phyloP scores from a whole-genome alignment of 2,797 vertebrate genomes.

The Saxicola maurus region DNA sequence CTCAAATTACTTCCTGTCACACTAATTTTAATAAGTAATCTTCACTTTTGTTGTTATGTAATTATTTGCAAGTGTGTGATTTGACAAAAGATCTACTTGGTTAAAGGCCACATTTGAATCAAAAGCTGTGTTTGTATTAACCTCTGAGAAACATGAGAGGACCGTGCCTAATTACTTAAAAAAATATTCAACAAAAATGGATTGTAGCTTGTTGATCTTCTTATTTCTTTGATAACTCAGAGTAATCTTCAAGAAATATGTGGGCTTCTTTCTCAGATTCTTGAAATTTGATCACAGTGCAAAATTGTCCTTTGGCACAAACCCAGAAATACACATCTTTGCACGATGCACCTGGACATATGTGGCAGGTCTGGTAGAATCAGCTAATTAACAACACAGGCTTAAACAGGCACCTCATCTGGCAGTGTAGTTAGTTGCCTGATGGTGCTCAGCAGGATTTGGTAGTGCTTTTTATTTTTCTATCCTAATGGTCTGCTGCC shows the following conservation, averaged over 20 bases:
- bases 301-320: constrained; percentile 79
- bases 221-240: constrained; percentile 76
- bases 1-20: constrained; percentile 54
- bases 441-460: constrained; percentile 83
- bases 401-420: constrained; percentile 88
- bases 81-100: constrained; percentile 57
- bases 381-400: constrained; percentile 86
- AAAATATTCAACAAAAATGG: constrained; percentile 67
- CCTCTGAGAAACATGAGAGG: constrained; percentile 70
- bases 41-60: constrained; percentile 58
- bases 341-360: constrained; percentile 82
- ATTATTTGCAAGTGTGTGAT: constrained; percentile 68
- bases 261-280: constrained; percentile 70
- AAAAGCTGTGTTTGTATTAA: constrained; percentile 68
- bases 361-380: constrained; percentile 82
- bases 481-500: constrained; percentile 85
- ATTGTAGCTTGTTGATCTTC: constrained; percentile 74
- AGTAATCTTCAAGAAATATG: constrained; percentile 75
- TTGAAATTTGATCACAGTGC: constrained; percentile 76
- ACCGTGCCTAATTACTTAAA: constrained; percentile 74
- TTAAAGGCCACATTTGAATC: constrained; percentile 66
- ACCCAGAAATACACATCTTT: constrained; percentile 77
- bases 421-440: constrained; percentile 82
- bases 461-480: constrained; percentile 85
- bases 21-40: constrained; percentile 55